These are phyloP conservation scores for Diglossa cyanea DNA, from an alignment of 2,797 vertebrate genomes.

Conservation along the genomic window DNA sequence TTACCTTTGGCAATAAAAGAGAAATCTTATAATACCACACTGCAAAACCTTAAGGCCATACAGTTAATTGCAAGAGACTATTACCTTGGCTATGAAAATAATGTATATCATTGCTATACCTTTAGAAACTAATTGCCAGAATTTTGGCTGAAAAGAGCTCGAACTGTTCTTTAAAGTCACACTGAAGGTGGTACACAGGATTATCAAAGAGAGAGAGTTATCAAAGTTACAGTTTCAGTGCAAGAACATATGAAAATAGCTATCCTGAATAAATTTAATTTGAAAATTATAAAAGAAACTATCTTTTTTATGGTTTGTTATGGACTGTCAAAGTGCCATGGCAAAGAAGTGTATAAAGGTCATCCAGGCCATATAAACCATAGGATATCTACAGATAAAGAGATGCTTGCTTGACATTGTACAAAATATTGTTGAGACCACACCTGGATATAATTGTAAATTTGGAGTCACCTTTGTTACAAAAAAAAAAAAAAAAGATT, in stretches of 20 bases:
- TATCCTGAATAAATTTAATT: background rate
- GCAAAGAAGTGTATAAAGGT: fast-evolving
- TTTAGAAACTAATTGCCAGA: background rate
- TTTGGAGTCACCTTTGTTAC: background rate
- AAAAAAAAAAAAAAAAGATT: background rate
- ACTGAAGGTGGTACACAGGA: background rate
- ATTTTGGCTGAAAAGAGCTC: background rate
- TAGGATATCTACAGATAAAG: background rate
- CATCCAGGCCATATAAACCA: background rate
- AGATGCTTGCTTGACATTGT: background rate
- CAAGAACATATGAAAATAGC: background rate
- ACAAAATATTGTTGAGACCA: background rate
- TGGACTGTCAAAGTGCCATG: background rate
- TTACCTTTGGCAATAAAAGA: background rate
- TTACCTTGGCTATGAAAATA: background rate
- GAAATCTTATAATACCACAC: background rate
- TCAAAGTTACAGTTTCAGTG: background rate
- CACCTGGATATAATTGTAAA: background rate
- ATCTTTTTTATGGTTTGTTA: background rate
- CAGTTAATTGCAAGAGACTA: background rate
- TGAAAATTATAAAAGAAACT: background rate
- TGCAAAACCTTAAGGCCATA: background rate
- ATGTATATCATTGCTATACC: background rate
- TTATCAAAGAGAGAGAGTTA: background rate
- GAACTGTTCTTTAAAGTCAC: background rate